These are phyloP conservation scores for Lasaia peninsularis DNA, from an alignment of 1,140 invertebrate genomes.

Conservation along the genomic window DNA sequence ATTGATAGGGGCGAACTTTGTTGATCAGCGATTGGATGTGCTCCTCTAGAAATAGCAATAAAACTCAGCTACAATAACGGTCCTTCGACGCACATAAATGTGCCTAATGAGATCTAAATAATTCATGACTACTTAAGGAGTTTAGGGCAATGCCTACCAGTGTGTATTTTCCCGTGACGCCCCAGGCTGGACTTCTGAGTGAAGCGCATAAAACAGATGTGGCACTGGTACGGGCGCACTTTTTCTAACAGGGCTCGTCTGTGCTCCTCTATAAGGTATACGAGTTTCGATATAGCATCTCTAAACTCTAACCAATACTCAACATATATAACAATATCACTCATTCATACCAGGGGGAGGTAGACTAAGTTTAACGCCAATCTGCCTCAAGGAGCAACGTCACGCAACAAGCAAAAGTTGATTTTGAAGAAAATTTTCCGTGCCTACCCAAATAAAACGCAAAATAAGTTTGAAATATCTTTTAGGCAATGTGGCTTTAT, in stretches of 20 bases:
- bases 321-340: conserved; percentile 40
- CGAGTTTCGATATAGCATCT: conserved; percentile 72
- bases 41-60: conserved; percentile 78
- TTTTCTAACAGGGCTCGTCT: conserved; percentile 79
- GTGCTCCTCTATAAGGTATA: conserved; percentile 78
- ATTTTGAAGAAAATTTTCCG: not conserved
- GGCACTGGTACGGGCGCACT: conserved; percentile 80
- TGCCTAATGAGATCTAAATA: conserved; percentile 65
- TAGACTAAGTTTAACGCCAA: conserved; percentile 22
- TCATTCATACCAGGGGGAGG: conserved; percentile 69
- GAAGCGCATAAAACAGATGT: conserved; percentile 81
- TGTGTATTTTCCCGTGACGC: conserved; percentile 78
- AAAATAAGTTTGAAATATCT: not conserved
- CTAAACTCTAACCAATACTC: conserved; percentile 53
- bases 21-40: conserved; percentile 80
- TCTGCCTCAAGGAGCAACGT: conserved; percentile 21
- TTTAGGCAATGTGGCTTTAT: not conserved
- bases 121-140: conserved; percentile 71
- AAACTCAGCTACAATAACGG: conserved; percentile 66
- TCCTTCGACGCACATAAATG: conserved; percentile 40
- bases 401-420: conserved; percentile 4
- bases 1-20: conserved; percentile 85
- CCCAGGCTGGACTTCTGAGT: conserved; percentile 79
- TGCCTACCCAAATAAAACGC: conserved; percentile 2
- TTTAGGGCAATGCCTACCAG: conserved; percentile 77